phyloP scores from a whole-genome alignment of 2,113 vertebrate genomes.

The Ameiurus melas region DNA sequence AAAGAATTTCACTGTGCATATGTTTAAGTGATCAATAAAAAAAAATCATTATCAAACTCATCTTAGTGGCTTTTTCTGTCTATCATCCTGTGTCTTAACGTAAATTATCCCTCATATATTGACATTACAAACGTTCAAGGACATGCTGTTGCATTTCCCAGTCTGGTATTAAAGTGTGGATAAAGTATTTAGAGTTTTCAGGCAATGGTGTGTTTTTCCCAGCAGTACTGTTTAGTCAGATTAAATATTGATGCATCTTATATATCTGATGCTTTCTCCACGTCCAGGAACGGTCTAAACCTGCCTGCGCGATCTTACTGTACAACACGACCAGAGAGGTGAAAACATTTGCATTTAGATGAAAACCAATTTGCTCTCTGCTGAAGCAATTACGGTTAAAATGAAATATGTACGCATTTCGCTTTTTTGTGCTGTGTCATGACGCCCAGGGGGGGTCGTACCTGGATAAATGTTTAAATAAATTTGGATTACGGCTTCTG shows the following conservation, averaged over 20 bases:
- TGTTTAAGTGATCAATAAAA: too few relatives aligned
- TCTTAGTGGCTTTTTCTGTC: too few relatives aligned
- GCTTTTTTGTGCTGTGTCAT: constrained; percentile 28
- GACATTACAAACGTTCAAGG: not conserved
- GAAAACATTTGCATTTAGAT: constrained; percentile 65
- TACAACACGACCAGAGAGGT: constrained; percentile 26
- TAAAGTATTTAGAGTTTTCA: constrained; percentile 6
- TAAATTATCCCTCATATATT: not conserved
- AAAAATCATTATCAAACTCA: too few relatives aligned
- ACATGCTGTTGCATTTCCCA: not conserved
- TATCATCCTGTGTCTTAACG: too few relatives aligned
- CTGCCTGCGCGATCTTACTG: constrained; percentile 25
- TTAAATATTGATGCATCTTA: constrained; percentile 40
- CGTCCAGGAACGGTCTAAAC: constrained; percentile 20
- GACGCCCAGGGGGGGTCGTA: constrained; percentile 46
- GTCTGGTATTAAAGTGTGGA: not conserved
- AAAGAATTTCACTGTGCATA: too few relatives aligned
- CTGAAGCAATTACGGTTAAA: constrained; percentile 52
- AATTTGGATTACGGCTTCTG: constrained; percentile 47
- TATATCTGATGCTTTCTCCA: constrained; percentile 20
- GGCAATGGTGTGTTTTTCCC: not conserved
- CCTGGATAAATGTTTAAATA: constrained; percentile 41
- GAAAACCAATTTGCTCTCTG: constrained; percentile 60
- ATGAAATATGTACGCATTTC: constrained; percentile 48
- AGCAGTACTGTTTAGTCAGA: constrained; percentile 20